Evolutionary conservation across 1,140 invertebrate genomes (phyloP).

Genomic region (Copidosoma floridanum): DNA sequence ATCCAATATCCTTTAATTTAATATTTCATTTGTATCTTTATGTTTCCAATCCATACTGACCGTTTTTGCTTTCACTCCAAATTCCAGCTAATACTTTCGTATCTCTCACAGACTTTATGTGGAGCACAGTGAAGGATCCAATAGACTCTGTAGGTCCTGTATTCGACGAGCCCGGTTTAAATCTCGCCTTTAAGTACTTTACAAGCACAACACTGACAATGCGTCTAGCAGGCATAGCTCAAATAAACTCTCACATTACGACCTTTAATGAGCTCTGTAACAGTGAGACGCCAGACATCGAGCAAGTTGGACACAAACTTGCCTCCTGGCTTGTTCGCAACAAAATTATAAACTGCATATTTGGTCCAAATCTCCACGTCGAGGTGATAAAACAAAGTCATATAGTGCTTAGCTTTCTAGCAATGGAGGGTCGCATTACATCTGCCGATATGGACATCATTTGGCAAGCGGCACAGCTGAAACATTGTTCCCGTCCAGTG

Average conservation of each 20-base stretch:
- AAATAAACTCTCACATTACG: constrained; percentile 91
- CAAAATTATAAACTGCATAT: constrained; percentile 91
- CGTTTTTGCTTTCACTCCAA: no score
- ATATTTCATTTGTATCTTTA: no score
- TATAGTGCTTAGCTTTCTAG: constrained; percentile 87
- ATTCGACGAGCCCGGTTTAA: constrained; percentile 86
- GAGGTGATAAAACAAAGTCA: constrained; percentile 95
- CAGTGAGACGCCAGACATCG: constrained; percentile 81
- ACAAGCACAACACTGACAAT: constrained; percentile 90
- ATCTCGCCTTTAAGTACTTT: constrained; percentile 93
- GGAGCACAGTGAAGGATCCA: constrained; percentile 90
- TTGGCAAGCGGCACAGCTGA: constrained; percentile 90
- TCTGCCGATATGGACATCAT: constrained; percentile 90
- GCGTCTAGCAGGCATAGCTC: constrained; percentile 85
- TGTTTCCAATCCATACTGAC: no score
- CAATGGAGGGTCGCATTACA: constrained; percentile 86
- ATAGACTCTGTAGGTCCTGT: constrained; percentile 76
- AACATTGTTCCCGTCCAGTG: constrained; percentile 91
- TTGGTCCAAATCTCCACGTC: constrained; percentile 93
- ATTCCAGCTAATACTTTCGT: no score
- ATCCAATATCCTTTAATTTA: background rate
- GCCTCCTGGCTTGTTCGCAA: constrained; percentile 87
- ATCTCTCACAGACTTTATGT: constrained; percentile 93
- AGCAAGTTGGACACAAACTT: constrained; percentile 78
- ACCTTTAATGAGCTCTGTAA: constrained; percentile 87